Conservation (phyloP, 2,797 vertebrate genomes). For the Sebastes matsubarae region DNA sequence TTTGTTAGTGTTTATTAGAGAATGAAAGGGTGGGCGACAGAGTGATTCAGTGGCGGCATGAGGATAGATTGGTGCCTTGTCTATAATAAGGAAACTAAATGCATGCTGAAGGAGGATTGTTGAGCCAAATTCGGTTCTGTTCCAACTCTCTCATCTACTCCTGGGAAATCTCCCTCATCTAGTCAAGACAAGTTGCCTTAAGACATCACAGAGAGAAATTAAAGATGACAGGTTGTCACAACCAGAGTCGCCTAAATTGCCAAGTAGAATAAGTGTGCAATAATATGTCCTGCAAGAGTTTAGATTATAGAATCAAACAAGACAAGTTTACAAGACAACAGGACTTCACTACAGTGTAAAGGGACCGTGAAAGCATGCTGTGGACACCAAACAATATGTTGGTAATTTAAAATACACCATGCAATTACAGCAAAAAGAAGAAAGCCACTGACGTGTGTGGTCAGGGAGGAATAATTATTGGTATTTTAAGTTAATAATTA, state of each 20-base stretch:
- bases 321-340: conserved; percentile 16
- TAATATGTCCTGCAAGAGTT: conserved; percentile 10
- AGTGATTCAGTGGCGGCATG: conserved; percentile 55
- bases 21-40: conserved; percentile 56
- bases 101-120: conserved; percentile 39
- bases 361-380: not conserved
- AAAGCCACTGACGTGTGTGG: not conserved
- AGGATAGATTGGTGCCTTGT: conserved; percentile 55
- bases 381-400: not conserved
- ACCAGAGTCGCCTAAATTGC: conserved; percentile 15
- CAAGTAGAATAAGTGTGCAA: conserved; percentile 13
- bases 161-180: conserved; percentile 41
- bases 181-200: conserved; percentile 29
- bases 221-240: conserved; percentile 35
- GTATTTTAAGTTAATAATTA: conserved; percentile 30
- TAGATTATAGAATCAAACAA: conserved; percentile 2
- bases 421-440: not conserved
- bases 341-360: not conserved
- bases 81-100: conserved; percentile 55
- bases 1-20: conserved; percentile 71
- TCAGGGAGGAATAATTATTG: conserved; percentile 2
- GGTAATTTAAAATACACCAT: not conserved
- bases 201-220: conserved; percentile 33
- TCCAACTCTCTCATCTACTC: conserved; percentile 24
- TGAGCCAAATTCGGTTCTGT: conserved; percentile 42